These are phyloP conservation scores for Aurelia aurita complex sp. Pacific DNA, from an alignment of 30 jellyfish, hydroid and myxozoan genomes.

Conservation along the genomic window DNA sequence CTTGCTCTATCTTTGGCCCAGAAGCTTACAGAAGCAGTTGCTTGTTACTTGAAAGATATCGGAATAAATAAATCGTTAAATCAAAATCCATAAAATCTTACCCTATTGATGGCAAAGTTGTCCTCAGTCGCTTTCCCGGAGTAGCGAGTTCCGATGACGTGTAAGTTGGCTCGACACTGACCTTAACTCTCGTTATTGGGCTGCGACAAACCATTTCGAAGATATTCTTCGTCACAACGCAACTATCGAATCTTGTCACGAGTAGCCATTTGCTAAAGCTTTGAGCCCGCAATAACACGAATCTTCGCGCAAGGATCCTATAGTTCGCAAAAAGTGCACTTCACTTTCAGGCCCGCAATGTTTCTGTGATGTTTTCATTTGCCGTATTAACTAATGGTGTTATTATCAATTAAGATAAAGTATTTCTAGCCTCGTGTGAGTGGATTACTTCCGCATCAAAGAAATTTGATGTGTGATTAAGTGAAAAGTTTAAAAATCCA, in stretches of 20 bases:
- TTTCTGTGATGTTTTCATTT: neutral
- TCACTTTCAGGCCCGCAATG: neutral
- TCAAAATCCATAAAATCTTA: neutral
- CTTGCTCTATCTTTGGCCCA: no score
- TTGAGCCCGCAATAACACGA: neutral
- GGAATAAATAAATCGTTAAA: neutral
- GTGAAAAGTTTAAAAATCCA: no score
- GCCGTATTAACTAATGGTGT: no score
- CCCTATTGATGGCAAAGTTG: constrained; percentile 68
- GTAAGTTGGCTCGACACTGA: constrained; percentile 30
- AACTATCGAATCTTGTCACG: neutral
- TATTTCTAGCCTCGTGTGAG: no score
- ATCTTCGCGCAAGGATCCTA: constrained; percentile 1
- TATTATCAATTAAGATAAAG: no score
- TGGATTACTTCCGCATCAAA: neutral
- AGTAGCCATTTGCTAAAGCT: neutral
- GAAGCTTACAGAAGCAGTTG: no score
- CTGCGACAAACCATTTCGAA: neutral
- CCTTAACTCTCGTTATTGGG: neutral
- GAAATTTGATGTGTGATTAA: no score
- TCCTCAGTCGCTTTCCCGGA: constrained; percentile 44
- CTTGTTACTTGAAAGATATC: neutral
- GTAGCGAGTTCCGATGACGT: constrained; percentile 60
- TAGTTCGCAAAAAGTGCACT: no score
- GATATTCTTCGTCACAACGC: neutral